Conservation (phyloP, 2,113 vertebrate species). For the Phaetusa simplex region DNA sequence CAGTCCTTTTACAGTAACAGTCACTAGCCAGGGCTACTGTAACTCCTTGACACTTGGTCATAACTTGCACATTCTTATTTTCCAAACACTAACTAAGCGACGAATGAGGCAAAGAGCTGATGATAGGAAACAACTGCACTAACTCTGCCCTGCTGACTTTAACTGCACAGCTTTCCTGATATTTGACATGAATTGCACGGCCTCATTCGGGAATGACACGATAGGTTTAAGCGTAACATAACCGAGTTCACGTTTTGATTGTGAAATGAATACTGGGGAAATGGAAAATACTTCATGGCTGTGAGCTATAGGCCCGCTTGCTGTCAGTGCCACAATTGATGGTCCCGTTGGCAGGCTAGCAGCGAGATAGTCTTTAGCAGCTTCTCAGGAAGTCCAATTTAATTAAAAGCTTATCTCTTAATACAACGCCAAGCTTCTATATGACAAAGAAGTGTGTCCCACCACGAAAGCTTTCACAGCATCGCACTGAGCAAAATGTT, state of each 20-base stretch:
- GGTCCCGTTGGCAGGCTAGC: not conserved
- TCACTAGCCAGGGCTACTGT: not conserved
- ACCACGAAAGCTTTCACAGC: not conserved
- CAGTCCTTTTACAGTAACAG: not conserved
- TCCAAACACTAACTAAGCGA: not conserved
- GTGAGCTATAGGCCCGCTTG: not conserved
- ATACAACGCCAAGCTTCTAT: not conserved
- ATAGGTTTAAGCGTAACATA: not conserved
- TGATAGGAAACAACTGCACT: fast-evolving
- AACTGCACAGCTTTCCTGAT: not conserved
- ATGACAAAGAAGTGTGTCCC: not conserved
- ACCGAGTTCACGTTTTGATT: not conserved
- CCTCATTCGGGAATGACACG: not conserved
- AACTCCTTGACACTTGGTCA: not conserved
- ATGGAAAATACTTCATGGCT: not conserved
- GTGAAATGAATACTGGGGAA: not conserved
- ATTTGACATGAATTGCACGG: not conserved
- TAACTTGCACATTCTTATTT: not conserved
- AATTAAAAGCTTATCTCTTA: slow-evolving; percentile 28
- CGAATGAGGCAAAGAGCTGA: not conserved
- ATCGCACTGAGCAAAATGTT: not conserved
- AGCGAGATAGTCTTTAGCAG: not conserved
- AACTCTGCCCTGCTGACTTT: not conserved
- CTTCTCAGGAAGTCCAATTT: not conserved
- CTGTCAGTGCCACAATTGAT: not conserved